Percentiles rank a stretch among this genome's conserved stretches.
Conservation (phyloP, 2,113 vertebrate species). For the Laticauda colubrina region DNA sequence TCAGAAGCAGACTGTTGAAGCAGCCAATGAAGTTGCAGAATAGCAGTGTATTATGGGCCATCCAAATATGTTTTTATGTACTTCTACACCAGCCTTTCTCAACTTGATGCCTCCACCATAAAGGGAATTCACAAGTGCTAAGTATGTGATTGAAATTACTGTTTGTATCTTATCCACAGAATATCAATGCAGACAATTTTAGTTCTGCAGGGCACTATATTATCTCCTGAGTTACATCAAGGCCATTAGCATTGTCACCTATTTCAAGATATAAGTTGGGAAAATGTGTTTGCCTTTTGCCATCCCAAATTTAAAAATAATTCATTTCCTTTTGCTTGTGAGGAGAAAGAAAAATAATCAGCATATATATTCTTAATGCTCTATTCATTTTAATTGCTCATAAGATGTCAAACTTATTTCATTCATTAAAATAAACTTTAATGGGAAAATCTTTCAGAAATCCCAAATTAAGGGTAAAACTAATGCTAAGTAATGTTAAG, state of each 20-base stretch:
- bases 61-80: too few relatives aligned
- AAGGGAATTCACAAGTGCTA: slow-evolving; percentile 17
- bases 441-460: not conserved
- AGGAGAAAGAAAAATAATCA: slow-evolving; percentile 12
- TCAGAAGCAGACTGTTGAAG: too few relatives aligned
- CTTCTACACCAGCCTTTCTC: too few relatives aligned
- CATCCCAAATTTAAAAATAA: slow-evolving; percentile 10
- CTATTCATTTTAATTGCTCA: slow-evolving; percentile 16
- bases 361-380: not conserved
- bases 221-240: not conserved
- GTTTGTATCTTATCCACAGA: not conserved
- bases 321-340: slow-evolving; percentile 18
- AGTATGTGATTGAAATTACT: slow-evolving; percentile 13
- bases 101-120: not conserved
- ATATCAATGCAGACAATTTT: not conserved
- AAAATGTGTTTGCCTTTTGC: slow-evolving; percentile 23
- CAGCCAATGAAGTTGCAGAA: too few relatives aligned
- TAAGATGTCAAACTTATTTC: not conserved
- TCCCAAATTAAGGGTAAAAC: not conserved
- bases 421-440: slow-evolving; percentile 15
- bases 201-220: not conserved
- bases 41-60: too few relatives aligned
- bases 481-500: too few relatives aligned
- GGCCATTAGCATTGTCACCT: not conserved
- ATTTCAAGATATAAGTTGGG: slow-evolving; percentile 19